phyloP scores from a whole-genome alignment of 2,888 invertebrate species.

The Schizotus pectinicornis region DNA sequence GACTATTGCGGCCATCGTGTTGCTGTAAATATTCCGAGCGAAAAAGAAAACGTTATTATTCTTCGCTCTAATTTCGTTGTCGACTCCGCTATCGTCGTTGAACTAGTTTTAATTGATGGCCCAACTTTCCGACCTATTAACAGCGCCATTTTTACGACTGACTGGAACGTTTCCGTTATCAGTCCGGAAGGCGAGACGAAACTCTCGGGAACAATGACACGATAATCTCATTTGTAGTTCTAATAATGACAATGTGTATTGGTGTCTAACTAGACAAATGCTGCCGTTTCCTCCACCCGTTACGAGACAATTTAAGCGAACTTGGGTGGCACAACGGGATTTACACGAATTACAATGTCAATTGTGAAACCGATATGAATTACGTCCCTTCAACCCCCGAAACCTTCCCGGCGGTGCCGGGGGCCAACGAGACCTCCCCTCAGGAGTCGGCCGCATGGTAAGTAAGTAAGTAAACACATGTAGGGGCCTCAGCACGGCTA shows the following conservation, averaged over 20 bases:
- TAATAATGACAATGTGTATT: slow-evolving; percentile 14
- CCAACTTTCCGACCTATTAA: slow-evolving; percentile 25
- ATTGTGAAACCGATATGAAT: slow-evolving; percentile 18
- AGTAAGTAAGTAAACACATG: slow-evolving; percentile 16
- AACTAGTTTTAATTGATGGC: slow-evolving; percentile 25
- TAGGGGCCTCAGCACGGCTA: slow-evolving; percentile 1
- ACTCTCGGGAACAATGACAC: slow-evolving; percentile 13
- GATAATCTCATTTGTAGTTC: slow-evolving; percentile 23
- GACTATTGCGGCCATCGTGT: slow-evolving; percentile 22
- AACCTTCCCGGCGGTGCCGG: neutral
- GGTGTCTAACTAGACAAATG: slow-evolving; percentile 13
- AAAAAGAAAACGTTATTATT: slow-evolving; percentile 23
- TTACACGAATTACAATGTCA: slow-evolving; percentile 17
- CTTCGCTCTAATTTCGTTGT: slow-evolving; percentile 21
- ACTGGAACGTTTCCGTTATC: neutral
- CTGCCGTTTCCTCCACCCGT: slow-evolving; percentile 2
- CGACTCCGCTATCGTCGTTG: slow-evolving; percentile 21
- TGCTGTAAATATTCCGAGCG: slow-evolving; percentile 17
- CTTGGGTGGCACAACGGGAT: slow-evolving; percentile 1
- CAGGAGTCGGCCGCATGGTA: too few species aligned
- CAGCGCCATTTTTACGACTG: slow-evolving; percentile 16
- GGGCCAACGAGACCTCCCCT: neutral
- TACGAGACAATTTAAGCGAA: slow-evolving; percentile 6
- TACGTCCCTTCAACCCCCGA: slow-evolving; percentile 6
- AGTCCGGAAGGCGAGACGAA: neutral